These are phyloP conservation scores for Apus apus DNA, from an alignment of 2,113 vertebrate genomes.

Conservation along the genomic window DNA sequence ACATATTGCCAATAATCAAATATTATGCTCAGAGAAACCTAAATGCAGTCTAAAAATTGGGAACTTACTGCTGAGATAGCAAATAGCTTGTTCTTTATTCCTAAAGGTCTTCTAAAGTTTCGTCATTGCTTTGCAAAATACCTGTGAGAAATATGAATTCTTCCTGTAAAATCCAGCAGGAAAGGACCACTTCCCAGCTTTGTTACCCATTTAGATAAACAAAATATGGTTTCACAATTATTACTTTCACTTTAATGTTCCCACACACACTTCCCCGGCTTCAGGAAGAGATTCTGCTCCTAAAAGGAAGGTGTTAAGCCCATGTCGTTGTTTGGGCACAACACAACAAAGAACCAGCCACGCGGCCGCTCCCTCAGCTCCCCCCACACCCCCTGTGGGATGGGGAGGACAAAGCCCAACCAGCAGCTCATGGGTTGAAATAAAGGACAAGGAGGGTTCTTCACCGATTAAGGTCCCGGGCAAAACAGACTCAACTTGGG, in stretches of 20 bases:
- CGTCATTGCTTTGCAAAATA: slow-evolving; percentile 3
- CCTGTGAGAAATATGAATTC: neutral
- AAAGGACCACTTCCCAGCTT: slow-evolving; percentile 20
- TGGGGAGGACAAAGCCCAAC: no score
- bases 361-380: no score
- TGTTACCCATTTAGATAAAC: neutral
- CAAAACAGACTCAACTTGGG: no score
- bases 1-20: slow-evolving; percentile 64
- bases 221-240: slow-evolving; percentile 12
- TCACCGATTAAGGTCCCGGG: no score
- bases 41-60: slow-evolving; percentile 39
- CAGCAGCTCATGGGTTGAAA: no score
- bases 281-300: slow-evolving; percentile 13
- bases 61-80: slow-evolving; percentile 53
- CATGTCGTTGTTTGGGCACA: no score
- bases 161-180: slow-evolving; percentile 15
- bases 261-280: no score
- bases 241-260: slow-evolving; percentile 2
- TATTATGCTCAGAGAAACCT: neutral
- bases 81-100: slow-evolving; percentile 29
- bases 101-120: slow-evolving; percentile 47
- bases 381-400: no score
- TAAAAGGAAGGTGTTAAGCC: neutral
- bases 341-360: no score
- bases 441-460: no score